Base-by-base conservation (phyloP, 2,888 invertebrate genomes). In the Chrysolina haemoptera region DNA sequence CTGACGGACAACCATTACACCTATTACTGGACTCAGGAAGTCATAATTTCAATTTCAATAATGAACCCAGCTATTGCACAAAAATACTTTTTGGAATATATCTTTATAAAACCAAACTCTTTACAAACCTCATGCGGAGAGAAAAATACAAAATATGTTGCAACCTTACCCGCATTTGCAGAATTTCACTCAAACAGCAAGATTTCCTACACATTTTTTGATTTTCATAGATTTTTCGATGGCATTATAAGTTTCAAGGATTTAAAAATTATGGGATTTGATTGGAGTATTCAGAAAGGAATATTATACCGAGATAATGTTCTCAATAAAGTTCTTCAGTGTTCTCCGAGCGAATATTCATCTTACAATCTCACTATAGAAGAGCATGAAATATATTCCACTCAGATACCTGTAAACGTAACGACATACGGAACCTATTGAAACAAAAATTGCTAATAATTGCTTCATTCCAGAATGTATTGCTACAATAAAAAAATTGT, bases 151-250 rank as follows among this genome's bases (percentile, higher is more conserved):
- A 55, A 27, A 68, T 53, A 50, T 50, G 53, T 50, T 20, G 27
- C 68, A 68, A 48, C 27, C 18, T 50, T 68, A 50, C 68, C 53
- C 48, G 68, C 55, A 8, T 68, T 55, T 55, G 40, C 50, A 27
- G 68, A 68, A 68, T 68, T 68, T 53, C 35, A 46, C 22, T 46
- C 48, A 46, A 68, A 68, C 11, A 40, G 35, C 11, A 53, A 50
- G 50, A 53, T 50, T n/a, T 11, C 50, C 11, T 68, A 53, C 27
- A 50, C 35, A 14, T 18, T 53, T 16, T 68, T 68, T 27, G 27
- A 68, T n/a, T 53, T 59, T 20, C 53, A 68, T 59, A 27, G 22
- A n/a, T 41, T 59, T n/a, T 68, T 68, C 41, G 43, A 68, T 59
- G 68, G 41, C 22, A 14, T 59, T 55, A 22, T 68, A 1, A 67